phyloP scores from a whole-genome alignment of 2,113 vertebrate genomes.

The Alethe castanea region DNA sequence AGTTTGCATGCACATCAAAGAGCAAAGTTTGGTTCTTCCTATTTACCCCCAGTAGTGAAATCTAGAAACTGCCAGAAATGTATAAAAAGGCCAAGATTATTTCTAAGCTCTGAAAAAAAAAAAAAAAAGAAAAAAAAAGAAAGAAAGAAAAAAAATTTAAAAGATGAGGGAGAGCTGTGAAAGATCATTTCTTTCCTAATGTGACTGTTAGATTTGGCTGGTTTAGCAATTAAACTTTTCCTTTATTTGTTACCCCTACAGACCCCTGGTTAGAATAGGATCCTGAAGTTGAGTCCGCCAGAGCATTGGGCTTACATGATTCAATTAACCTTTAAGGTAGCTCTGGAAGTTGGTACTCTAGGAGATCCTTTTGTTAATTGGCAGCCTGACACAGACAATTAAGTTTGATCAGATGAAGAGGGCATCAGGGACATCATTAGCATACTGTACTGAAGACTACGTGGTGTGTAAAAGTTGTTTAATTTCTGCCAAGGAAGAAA shows the following conservation, averaged over 20 bases:
- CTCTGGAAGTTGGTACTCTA: slow-evolving; percentile 75
- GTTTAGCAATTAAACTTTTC: slow-evolving; percentile 59
- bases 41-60: background rate
- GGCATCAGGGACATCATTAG: slow-evolving; percentile 78
- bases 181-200: slow-evolving; percentile 40
- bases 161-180: background rate
- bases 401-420: slow-evolving; percentile 81
- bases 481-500: slow-evolving; percentile 75
- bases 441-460: slow-evolving; percentile 77
- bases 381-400: slow-evolving; percentile 83
- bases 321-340: slow-evolving; percentile 85
- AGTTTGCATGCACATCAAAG: accelerated
- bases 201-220: slow-evolving; percentile 11
- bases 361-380: slow-evolving; percentile 79
- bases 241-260: slow-evolving; percentile 62
- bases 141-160: background rate
- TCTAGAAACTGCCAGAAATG: background rate
- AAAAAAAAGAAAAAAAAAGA: background rate
- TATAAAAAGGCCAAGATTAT: slow-evolving; percentile 1
- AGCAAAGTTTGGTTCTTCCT: background rate
- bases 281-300: slow-evolving; percentile 68
- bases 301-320: slow-evolving; percentile 75
- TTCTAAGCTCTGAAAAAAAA: background rate
- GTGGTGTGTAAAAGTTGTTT: slow-evolving; percentile 78
- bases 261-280: slow-evolving; percentile 65